Evolutionary conservation across 37 sponge, comb jelly and placozoan genomes (phyloP).

Genomic region (Ephydatia muelleri): DNA sequence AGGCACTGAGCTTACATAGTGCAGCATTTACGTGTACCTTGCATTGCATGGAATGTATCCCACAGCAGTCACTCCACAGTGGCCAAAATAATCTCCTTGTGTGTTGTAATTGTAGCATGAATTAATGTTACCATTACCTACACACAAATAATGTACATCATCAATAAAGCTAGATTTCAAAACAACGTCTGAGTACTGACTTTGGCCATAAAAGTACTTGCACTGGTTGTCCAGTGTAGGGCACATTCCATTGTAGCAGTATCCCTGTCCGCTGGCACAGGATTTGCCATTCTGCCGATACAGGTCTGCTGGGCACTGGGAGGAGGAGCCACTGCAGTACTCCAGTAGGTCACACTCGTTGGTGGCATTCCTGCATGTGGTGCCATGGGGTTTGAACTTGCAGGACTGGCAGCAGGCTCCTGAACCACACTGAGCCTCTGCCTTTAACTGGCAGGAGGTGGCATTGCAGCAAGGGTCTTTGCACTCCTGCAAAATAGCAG

Average conservation of each 20-base stretch:
- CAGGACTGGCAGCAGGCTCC: conserved; percentile 63
- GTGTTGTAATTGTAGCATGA: conserved; percentile 37
- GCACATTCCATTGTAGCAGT: conserved; percentile 66
- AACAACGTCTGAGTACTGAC: neutral
- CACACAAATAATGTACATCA: neutral
- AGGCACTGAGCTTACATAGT: neutral
- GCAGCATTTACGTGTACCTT: neutral
- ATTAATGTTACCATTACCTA: neutral
- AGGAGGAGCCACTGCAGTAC: conserved; percentile 60
- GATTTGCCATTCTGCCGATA: conserved; percentile 34
- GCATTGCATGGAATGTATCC: neutral
- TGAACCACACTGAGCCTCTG: conserved; percentile 46
- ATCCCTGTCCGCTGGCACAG: conserved; percentile 49
- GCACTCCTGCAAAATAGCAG: conserved; percentile 49
- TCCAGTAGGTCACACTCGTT: conserved; percentile 66
- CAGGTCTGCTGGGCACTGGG: conserved; percentile 67
- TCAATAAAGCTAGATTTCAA: neutral
- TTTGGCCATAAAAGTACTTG: conserved; percentile 31
- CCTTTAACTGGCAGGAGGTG: conserved; percentile 46
- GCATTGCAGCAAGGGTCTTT: conserved; percentile 85
- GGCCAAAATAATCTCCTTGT: conserved; percentile 32
- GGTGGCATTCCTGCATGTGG: conserved; percentile 32
- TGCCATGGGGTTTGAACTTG: conserved; percentile 41
- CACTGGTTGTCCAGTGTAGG: conserved; percentile 30
- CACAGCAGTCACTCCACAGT: conserved; percentile 43